Percentiles rank a stretch among this genome's conserved stretches.
Evolutionary conservation across 2,888 invertebrate species (phyloP).

Genomic region (Amorpha juglandis): DNA sequence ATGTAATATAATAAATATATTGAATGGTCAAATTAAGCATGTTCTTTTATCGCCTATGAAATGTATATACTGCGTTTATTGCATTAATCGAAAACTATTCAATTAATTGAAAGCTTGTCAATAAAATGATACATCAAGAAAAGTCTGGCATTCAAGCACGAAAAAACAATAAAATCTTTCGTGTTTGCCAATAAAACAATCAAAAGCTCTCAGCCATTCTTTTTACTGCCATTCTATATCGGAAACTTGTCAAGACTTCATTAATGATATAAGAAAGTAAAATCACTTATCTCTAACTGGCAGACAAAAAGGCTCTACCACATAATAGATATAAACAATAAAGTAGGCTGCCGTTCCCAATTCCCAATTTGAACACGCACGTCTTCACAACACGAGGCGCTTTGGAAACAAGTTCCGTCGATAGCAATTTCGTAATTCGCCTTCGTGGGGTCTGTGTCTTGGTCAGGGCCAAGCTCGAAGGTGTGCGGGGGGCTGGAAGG

Average conservation of each 20-base stretch:
- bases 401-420: constrained; percentile 63
- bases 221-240: constrained; percentile 9
- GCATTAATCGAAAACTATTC: not conserved
- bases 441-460: constrained; percentile 75
- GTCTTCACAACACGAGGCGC: constrained; percentile 42
- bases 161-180: constrained; percentile 16
- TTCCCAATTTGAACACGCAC: constrained; percentile 49
- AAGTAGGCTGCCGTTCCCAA: constrained; percentile 48
- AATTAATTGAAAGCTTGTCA: not conserved
- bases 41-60: not conserved
- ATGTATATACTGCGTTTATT: not conserved
- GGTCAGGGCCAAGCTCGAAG: constrained; percentile 74
- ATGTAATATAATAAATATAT: constrained; percentile 1
- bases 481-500: constrained; percentile 40
- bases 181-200: not conserved
- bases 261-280: constrained; percentile 21
- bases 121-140: constrained; percentile 1
- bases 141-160: not conserved
- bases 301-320: constrained; percentile 31
- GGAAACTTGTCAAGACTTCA: not conserved
- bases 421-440: constrained; percentile 77
- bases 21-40: not conserved
- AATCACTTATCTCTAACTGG: constrained; percentile 22
- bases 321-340: constrained; percentile 31
- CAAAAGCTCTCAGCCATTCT: not conserved